Conservation (phyloP, 2,797 vertebrate genomes). For the Ambastaia sidthimunki region DNA sequence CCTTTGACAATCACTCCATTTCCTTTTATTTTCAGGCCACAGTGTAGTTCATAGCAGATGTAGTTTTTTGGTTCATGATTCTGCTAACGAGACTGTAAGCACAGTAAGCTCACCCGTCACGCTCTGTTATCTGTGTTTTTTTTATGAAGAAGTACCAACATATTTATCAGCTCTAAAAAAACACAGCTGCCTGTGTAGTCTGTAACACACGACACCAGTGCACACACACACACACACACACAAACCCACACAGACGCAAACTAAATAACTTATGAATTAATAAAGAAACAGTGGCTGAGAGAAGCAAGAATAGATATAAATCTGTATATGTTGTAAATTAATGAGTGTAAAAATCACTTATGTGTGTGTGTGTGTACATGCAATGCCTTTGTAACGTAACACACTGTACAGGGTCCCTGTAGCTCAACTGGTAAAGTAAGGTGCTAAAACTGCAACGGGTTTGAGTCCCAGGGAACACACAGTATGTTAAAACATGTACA, state of each 20-base stretch:
- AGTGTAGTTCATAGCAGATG: not conserved
- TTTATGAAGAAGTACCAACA: constrained; percentile 36
- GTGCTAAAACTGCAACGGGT: not conserved
- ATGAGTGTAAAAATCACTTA: constrained; percentile 17
- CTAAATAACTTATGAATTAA: constrained; percentile 43
- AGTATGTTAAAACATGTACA: not conserved
- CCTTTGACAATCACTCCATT: not conserved
- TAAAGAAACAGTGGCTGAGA: constrained; percentile 34
- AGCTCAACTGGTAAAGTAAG: not conserved
- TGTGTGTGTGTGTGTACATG: not conserved
- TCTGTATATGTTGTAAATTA: constrained; percentile 31
- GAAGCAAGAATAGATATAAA: constrained; percentile 27
- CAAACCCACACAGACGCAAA: constrained; percentile 10
- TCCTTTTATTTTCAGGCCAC: not conserved
- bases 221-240: not conserved
- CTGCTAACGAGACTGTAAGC: constrained; percentile 13
- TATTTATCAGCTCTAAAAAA: constrained; percentile 34
- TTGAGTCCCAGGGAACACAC: not conserved
- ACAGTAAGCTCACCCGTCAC: not conserved
- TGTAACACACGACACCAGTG: constrained; percentile 13
- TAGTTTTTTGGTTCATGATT: constrained; percentile 9
- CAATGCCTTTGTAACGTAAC: not conserved
- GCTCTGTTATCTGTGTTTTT: constrained; percentile 3
- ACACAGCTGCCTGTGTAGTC: constrained; percentile 10
- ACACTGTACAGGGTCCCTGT: not conserved